Evolutionary conservation across 1,140 invertebrate species (phyloP).

Genomic region (Aphaenogaster floridana): DNA sequence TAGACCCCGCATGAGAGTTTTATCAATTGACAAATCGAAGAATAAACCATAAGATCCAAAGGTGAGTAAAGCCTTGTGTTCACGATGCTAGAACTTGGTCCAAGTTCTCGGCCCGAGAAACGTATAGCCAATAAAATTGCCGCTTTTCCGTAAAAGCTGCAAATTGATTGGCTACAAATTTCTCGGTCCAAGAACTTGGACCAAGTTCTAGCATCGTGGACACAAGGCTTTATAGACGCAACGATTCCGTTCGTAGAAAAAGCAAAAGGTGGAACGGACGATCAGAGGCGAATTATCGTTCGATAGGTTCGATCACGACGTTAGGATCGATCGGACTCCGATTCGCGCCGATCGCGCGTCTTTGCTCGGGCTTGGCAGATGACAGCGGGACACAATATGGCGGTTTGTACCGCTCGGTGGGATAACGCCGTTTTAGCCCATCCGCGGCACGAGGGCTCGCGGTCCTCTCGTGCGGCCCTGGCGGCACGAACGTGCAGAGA

Average conservation of each 20-base stretch:
- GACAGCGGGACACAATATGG: conserved; percentile 47
- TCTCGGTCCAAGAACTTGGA: too few relatives aligned
- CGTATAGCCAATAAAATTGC: too few relatives aligned
- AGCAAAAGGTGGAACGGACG: neutral
- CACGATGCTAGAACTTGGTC: too few relatives aligned
- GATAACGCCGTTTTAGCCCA: neutral
- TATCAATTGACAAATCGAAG: too few relatives aligned
- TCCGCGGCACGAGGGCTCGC: conserved; percentile 4
- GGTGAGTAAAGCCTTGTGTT: too few relatives aligned
- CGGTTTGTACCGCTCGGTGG: conserved; percentile 28
- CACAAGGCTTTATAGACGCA: too few relatives aligned
- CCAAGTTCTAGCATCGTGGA: too few relatives aligned
- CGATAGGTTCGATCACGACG: neutral
- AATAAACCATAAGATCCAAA: too few relatives aligned
- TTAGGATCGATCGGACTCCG: neutral
- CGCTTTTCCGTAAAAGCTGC: too few relatives aligned
- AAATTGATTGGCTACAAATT: too few relatives aligned
- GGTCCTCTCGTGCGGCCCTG: conserved; percentile 42
- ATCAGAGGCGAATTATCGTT: neutral
- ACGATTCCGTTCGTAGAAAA: neutral
- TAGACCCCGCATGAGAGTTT: too few relatives aligned
- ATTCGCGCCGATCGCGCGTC: conserved; percentile 2
- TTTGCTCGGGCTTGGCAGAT: conserved; percentile 5
- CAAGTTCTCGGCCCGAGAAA: too few relatives aligned
- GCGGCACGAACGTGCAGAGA: conserved; percentile 54